These are phyloP conservation scores for Sinocyclocheilus maitianheensis DNA, from an alignment of 2,113 vertebrate genomes.

Conservation along the genomic window DNA sequence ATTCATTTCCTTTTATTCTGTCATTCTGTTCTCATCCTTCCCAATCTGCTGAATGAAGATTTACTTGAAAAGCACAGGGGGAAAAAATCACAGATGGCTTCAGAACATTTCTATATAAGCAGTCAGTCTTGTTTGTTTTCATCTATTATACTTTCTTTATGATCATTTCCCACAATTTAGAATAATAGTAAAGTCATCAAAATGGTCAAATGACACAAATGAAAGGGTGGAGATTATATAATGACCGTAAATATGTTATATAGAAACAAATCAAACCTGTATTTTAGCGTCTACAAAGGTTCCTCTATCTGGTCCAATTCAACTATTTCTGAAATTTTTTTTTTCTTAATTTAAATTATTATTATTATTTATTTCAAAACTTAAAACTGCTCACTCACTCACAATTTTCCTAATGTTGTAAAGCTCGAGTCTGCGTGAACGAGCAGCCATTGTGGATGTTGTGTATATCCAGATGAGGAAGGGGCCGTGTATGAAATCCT, in stretches of 20 bases:
- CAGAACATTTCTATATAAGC: not conserved
- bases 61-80: not conserved
- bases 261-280: not conserved
- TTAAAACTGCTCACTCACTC: no score
- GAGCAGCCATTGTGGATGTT: no score
- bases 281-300: not conserved
- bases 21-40: not conserved
- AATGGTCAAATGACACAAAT: not conserved
- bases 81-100: not conserved
- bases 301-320: not conserved
- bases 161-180: not conserved
- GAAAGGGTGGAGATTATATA: not conserved
- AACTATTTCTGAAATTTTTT: no score
- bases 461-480: no score
- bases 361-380: no score
- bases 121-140: not conserved
- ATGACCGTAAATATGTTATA: not conserved
- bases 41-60: not conserved
- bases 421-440: no score
- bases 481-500: no score
- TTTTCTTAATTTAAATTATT: no score
- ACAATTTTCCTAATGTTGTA: no score
- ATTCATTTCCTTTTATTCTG: slow-evolving; percentile 16
- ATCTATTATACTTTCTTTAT: not conserved
- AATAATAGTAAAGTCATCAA: not conserved